Conservation (phyloP, 2,888 invertebrate genomes). For the Aphodius granarius region DNA sequence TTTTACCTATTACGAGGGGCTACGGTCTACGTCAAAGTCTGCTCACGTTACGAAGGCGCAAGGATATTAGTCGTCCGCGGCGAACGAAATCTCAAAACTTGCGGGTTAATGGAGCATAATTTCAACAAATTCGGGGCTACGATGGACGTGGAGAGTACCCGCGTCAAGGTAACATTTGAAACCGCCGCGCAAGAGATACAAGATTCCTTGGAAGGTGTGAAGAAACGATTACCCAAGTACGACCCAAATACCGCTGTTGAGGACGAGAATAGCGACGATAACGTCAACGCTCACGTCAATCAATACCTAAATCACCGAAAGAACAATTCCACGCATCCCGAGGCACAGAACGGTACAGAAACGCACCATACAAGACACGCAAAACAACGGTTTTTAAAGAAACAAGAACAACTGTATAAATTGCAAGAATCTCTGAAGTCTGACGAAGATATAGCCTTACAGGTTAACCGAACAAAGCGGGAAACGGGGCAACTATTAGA, state of each 20-base stretch:
- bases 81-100: constrained; percentile 74
- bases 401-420: constrained; percentile 31
- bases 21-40: constrained; percentile 74
- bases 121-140: constrained; percentile 63
- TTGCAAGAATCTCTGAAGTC: constrained; percentile 31
- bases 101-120: constrained; percentile 73
- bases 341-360: not conserved
- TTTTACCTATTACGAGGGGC: constrained; percentile 82
- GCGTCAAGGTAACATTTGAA: constrained; percentile 61
- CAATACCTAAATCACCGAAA: not conserved
- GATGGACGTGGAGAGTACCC: constrained; percentile 59
- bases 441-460: constrained; percentile 30
- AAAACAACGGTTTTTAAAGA: constrained; percentile 25
- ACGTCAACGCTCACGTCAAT: not conserved
- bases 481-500: constrained; percentile 56
- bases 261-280: constrained; percentile 24
- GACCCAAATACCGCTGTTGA: constrained; percentile 32
- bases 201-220: constrained; percentile 30
- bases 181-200: constrained; percentile 57
- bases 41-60: constrained; percentile 78
- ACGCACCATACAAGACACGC: constrained; percentile 29
- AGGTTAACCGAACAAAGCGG: constrained; percentile 19
- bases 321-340: not conserved
- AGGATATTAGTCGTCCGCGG: constrained; percentile 81
- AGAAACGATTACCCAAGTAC: not conserved